Evolutionary conservation across 2,113 vertebrate species (phyloP), one percentile per base, ranked within the genome.

Genomic region (Pangasianodon hypophthalmus): DNA sequence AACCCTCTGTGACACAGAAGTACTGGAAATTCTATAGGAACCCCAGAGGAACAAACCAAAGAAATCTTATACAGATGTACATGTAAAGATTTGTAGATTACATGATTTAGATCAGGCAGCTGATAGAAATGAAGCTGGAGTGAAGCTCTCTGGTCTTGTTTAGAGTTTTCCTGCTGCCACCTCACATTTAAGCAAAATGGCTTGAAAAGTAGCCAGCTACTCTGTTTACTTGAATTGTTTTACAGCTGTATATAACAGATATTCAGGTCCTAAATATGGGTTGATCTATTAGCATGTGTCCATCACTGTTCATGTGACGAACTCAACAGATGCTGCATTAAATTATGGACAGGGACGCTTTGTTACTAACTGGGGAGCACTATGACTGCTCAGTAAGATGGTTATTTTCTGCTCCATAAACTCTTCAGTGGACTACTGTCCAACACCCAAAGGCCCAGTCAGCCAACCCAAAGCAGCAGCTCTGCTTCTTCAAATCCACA

Each of bases 351-450:
- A 90, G 90, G 91, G 92, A 93, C 92, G 92, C 91, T 93, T 95
- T 95, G 93, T 94, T 94, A 95, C 94, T 94, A 91, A 91, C 84
- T 50, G 88, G 94, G 93, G 93, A 91, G 69, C 79, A 52, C 60
- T 89, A 90, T 87, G 90, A 91, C 87, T 91, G 87, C 91, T 92
- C 93, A 88, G 92, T 94, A 92, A 93, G 92, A 93, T 92, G 89
- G 93, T 93, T 95, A 95, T 95, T 95, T 95, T 95, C 94, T 94
- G 94, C 93, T 82, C 91, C 92, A 95, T 95, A 95, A 95, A 95
- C 90, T 94, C 90, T 92, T 87, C 87, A 94, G 92, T 92, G 92
- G 91, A 94, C 93, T 94, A 94, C 94, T 93, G 93, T 94, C 91
- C 92, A 92, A 92, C 93, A 92, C 93, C 93, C 90, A 92, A 93